phyloP scores from a whole-genome alignment of 1,140 invertebrate genomes.

The Meloidogyne hapla region DNA sequence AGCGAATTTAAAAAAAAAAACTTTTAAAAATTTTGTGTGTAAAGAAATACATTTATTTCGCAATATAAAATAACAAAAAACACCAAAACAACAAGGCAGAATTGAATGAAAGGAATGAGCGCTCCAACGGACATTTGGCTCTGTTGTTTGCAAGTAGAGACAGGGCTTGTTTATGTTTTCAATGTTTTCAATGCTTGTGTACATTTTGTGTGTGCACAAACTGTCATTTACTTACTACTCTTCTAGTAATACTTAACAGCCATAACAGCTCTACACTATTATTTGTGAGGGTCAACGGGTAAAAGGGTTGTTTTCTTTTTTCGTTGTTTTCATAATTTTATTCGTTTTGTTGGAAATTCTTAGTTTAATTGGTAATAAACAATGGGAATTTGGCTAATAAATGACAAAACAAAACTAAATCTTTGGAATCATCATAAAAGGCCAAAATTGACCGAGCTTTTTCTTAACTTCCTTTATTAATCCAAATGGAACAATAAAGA shows the following conservation, averaged over 20 bases:
- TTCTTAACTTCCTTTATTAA: no score
- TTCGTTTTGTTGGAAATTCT: not conserved
- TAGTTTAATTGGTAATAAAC: not conserved
- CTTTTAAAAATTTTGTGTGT: no score
- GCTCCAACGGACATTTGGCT: not conserved
- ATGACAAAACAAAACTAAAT: no score
- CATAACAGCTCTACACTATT: not conserved
- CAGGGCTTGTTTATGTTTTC: not conserved
- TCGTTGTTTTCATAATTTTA: not conserved
- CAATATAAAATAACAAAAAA: no score
- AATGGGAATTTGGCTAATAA: no score
- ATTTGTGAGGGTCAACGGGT: not conserved
- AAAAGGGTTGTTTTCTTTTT: not conserved
- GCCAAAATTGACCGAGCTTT: no score
- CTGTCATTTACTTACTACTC: not conserved
- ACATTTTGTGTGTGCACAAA: not conserved
- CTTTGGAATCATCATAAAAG: no score
- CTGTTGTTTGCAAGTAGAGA: not conserved
- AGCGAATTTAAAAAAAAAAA: no score
- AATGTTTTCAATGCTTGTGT: constrained; percentile 3
- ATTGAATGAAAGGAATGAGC: not conserved
- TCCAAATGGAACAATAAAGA: no score
- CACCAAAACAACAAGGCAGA: not conserved
- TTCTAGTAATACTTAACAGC: constrained; percentile 3
- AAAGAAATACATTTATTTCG: no score